Evolutionary conservation across 2,113 vertebrate genomes (phyloP).

Genomic region (Thalassoma bifasciatum): DNA sequence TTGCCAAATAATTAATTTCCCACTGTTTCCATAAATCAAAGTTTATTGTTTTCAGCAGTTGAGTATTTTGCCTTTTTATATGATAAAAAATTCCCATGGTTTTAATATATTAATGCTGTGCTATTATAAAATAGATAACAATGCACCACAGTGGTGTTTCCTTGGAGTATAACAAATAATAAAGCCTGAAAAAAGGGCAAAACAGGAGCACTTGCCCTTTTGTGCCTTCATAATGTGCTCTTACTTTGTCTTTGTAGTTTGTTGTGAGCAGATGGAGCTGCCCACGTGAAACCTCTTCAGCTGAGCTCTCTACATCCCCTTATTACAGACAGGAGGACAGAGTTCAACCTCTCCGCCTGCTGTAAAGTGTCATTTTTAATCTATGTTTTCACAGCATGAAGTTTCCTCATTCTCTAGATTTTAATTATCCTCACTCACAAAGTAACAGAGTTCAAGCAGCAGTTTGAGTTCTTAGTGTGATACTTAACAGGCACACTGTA

Average conservation of each 20-base stretch:
- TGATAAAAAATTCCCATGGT: no score
- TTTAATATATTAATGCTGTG: no score
- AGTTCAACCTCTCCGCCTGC: slow-evolving; percentile 33
- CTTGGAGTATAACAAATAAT: no score
- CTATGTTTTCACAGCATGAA: slow-evolving; percentile 20
- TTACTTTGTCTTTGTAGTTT: not conserved
- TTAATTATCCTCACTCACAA: slow-evolving; percentile 14
- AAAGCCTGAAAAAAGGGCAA: not conserved
- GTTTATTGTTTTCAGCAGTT: no score
- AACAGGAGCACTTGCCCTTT: slow-evolving; percentile 9
- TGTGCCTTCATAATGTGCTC: not conserved
- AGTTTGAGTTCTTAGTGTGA: not conserved
- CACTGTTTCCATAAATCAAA: no score
- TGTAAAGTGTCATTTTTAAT: slow-evolving; percentile 38
- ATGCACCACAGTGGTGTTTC: no score
- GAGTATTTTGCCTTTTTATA: no score
- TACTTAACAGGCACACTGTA: not conserved
- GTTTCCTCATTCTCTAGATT: slow-evolving; percentile 6
- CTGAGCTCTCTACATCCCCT: not conserved
- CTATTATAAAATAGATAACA: no score
- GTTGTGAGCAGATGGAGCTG: not conserved
- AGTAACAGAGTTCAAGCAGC: not conserved
- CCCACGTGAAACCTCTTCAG: slow-evolving; percentile 16
- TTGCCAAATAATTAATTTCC: no score
- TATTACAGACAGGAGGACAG: not conserved